Conservation (phyloP, 2,888 invertebrate genomes). For the Myopa testacea region DNA sequence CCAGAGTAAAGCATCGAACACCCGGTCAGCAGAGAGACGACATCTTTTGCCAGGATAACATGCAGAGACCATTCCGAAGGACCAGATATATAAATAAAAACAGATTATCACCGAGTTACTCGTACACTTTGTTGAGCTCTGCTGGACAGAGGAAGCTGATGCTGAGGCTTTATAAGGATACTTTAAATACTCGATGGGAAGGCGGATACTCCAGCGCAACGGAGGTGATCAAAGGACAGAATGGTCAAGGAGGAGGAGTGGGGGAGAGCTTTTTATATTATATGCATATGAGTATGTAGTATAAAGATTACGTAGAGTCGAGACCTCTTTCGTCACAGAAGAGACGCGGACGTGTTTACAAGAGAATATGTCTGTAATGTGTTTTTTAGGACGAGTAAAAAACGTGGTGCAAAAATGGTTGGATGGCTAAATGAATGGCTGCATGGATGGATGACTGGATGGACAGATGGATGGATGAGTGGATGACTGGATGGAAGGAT, state of each 20-base stretch:
- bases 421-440: background rate
- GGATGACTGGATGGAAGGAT: no score
- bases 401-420: background rate
- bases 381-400: slow-evolving; percentile 29
- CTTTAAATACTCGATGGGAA: no score
- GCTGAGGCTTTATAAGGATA: no score
- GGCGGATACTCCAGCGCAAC: background rate
- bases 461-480: no score
- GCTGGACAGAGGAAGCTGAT: background rate
- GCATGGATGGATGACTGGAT: no score
- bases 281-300: slow-evolving; percentile 14
- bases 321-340: background rate
- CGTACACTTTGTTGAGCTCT: background rate
- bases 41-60: slow-evolving; percentile 42
- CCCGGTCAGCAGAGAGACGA: background rate
- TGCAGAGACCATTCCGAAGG: slow-evolving; percentile 43
- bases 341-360: slow-evolving; percentile 48
- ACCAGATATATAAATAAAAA: slow-evolving; percentile 54
- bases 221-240: slow-evolving; percentile 1
- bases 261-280: slow-evolving; percentile 18
- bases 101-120: background rate
- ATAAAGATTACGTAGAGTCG: background rate
- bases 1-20: background rate
- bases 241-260: background rate
- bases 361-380: slow-evolving; percentile 38